Base-by-base conservation (phyloP, 2,888 invertebrate species). In the Spodoptera littoralis region DNA sequence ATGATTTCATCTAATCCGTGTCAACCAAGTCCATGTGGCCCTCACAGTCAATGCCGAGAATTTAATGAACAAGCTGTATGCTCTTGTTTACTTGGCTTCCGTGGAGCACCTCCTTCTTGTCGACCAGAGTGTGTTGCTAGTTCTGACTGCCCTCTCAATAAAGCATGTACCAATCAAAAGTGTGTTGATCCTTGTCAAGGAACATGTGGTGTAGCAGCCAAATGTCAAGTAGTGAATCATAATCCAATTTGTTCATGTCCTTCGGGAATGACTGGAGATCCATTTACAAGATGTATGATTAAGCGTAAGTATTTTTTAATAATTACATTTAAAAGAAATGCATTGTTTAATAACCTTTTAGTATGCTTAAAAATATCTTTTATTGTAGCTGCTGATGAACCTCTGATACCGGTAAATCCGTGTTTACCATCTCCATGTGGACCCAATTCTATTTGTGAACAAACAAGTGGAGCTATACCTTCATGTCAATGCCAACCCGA, bases 341-440 rank as follows among this genome's bases (percentile, higher is more conserved):
- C 27, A 11, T 49, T n/a, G 9, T 45, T 12, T 6, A 22, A n/a
- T 51, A 41, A 46, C 11, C 24, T 43, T 53, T 50, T 12, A 12
- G 45, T 45, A 2, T 61, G 4, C 45, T 8, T 2, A 36, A 36
- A 36, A 36, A 36, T 36, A 36, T 36, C 8, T 73, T 51, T 69
- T 64, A 59, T 86, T 87, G 52, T 77, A 93, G 91, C 88, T 51
- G 52, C 82, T 4, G 88, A 90, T 62, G 85, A 84, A 42, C 88
- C 90, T 47, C 74, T 84, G n/a, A 83, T 88, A 50, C 81, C 84
- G 51, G 65, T 74, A n/a, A 94, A 97, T 84, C 96, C 96, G 9
- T 97, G 97, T 81, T 95, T 95, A 77, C 97, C 97, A 43, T 97
- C 97, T 1, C 97, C 97, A 0, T 97, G 97, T 86, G 97, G 97